Evolutionary conservation across 2,888 invertebrate species (phyloP).

Genomic region (Lucinisca nassula): DNA sequence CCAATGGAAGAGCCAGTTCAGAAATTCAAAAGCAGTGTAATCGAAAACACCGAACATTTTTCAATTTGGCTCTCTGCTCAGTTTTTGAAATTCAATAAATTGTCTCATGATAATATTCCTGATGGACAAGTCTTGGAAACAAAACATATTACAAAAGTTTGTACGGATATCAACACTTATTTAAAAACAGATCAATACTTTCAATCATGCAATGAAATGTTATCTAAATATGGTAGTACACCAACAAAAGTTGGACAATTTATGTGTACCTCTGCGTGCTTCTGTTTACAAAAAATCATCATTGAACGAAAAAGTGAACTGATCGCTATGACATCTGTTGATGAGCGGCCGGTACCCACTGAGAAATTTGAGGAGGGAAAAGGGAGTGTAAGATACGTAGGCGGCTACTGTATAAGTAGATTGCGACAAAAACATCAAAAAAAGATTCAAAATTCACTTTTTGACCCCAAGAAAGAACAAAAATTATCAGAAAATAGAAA

Average conservation of each 20-base stretch:
- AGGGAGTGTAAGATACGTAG: background rate
- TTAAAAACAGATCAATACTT: background rate
- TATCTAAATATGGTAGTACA: background rate
- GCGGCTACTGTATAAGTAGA: constrained; percentile 25
- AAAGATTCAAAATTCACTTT: background rate
- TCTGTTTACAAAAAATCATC: constrained; percentile 1
- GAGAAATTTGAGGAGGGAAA: constrained; percentile 24
- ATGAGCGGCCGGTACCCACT: background rate
- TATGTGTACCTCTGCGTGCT: background rate
- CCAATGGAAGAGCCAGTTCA: background rate
- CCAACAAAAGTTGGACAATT: background rate
- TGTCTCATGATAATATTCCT: background rate
- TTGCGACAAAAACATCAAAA: constrained; percentile 6
- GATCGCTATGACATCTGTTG: background rate
- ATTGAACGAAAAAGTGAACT: background rate
- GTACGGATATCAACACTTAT: background rate
- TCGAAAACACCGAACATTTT: background rate
- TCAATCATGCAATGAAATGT: background rate
- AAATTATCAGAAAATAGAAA: background rate
- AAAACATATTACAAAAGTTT: background rate
- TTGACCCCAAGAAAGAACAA: background rate
- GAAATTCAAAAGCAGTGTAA: background rate
- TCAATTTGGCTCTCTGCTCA: background rate
- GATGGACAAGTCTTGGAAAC: background rate
- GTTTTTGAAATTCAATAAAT: background rate